Evolutionary conservation across 1,140 invertebrate genomes (phyloP), one percentile per base, ranked within the genome.

Genomic region (Samia ricini): DNA sequence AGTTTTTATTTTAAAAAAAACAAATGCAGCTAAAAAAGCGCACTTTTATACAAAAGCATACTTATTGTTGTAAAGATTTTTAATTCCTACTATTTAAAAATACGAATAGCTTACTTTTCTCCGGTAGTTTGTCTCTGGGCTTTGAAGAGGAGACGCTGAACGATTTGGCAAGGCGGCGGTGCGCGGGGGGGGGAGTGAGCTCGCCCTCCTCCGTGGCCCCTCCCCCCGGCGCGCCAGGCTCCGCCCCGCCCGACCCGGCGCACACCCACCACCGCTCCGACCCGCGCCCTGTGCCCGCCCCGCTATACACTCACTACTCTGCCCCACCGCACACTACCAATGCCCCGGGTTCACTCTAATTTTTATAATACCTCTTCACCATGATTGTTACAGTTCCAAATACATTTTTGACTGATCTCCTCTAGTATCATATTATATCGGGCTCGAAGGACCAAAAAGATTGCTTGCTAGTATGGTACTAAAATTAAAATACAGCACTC

Each of bases 121-220:
- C 83, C 15, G 61, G 48, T 21, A 71, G 61, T 71, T 83, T 88
- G 55, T 85, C 81, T 36, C 79, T 61, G 19, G 85, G 84, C 26
- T 85, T 73, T 54, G 77, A 51, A 20, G 93, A 91, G 73, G 94
- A 93, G 73, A 96, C 95, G 91, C 95, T 96, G 93, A 97, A 97
- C 91, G 95, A 97, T 92, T 97, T 97, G 68, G 96, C 95, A 77
- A 97, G 93, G 74, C 96, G 93, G 71, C 96, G 93, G 85, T 96
- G 95, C 59, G 95, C 93, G 61, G 96, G 95, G 65, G 95, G 95
- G 68, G 95, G 96, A 70, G 93, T 93, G 62, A 94, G 94, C 64
- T 92, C 92, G 71, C 92, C 91, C 22, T 79, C 83, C 52, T 83
- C 48, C 36, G 55, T 58, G 65, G 69, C 74, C 84, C 81, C 91